Percentiles rank a stretch among this genome's conserved stretches.
phyloP scores from a whole-genome alignment of 2,888 invertebrate species.

The Aphodius sticticus region DNA sequence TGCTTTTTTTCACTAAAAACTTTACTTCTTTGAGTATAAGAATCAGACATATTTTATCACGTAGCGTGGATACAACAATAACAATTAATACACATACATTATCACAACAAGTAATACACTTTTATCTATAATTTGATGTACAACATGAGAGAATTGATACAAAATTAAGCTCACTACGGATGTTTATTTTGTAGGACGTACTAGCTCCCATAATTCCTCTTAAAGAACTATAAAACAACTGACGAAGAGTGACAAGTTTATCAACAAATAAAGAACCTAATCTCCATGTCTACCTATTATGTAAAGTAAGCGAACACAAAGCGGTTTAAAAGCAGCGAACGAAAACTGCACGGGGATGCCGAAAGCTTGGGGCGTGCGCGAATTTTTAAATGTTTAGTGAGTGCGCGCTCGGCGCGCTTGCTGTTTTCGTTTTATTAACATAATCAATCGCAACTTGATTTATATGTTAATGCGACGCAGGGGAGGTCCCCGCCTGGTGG shows the following conservation, averaged over 20 bases:
- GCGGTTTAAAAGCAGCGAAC: not conserved
- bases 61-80: no score
- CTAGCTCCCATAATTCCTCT: not conserved
- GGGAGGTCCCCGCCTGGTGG: not conserved
- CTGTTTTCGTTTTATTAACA: conserved; percentile 4
- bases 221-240: not conserved
- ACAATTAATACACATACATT: no score
- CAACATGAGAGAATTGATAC: no score
- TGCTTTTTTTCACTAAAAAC: no score
- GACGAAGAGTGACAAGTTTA: not conserved
- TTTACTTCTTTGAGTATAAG: no score
- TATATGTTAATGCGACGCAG: not conserved
- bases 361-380: not conserved
- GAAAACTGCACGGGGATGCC: not conserved
- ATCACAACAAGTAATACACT: no score
- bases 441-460: conserved; percentile 4
- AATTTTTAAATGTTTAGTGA: not conserved
- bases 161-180: no score
- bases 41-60: no score
- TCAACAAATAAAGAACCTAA: not conserved
- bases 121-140: no score
- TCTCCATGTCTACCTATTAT: not conserved
- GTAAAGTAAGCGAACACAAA: not conserved
- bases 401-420: not conserved
- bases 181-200: no score